Evolutionary conservation across 37 sponge, comb jelly and placozoan species (phyloP).

Genomic region (Theonella swinhoei): DNA sequence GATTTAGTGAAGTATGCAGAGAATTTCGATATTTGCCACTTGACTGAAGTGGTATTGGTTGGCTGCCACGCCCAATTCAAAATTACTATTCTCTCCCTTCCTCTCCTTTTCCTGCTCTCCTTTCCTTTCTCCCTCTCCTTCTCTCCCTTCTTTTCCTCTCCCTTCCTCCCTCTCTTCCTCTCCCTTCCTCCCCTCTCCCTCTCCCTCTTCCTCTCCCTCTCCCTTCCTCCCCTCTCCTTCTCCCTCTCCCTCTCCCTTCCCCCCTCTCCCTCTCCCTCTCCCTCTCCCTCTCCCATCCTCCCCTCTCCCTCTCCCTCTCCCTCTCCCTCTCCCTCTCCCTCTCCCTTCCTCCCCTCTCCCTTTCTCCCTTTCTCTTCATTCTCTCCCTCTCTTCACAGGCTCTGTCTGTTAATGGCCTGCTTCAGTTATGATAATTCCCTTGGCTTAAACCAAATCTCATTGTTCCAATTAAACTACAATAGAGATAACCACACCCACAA

Average conservation of each 20-base stretch:
- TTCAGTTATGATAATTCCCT: no score
- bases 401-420: no score
- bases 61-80: not conserved
- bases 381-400: no score
- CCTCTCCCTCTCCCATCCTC: no score
- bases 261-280: not conserved
- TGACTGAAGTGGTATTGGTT: not conserved
- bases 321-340: constrained; percentile 23
- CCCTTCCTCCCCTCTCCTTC: not conserved
- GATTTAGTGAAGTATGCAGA: no score
- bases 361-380: no score
- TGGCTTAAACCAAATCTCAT: no score
- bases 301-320: constrained; percentile 19
- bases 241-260: not conserved
- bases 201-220: not conserved
- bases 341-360: no score
- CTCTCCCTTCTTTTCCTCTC: not conserved
- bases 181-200: not conserved
- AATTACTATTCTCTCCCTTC: no score
- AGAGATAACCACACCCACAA: no score
- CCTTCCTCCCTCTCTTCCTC: not conserved
- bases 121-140: not conserved
- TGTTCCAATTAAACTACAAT: no score
- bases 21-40: not conserved
- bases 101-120: no score